These are phyloP conservation scores for Athalia rosae DNA, from an alignment of 2,888 invertebrate genomes.

Conservation along the genomic window DNA sequence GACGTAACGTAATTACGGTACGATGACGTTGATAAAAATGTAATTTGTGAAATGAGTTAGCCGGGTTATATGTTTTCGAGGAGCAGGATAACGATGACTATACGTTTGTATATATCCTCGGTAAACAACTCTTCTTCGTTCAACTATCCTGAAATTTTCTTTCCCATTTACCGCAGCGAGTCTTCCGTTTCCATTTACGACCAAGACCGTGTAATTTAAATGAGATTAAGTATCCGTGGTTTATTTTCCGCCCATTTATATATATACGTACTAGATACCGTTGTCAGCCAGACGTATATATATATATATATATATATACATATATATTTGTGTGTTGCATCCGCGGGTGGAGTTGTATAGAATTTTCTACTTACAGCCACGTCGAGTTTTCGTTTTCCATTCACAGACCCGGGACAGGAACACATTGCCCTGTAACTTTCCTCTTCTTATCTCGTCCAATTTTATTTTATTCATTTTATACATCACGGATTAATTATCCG, in stretches of 20 bases:
- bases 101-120: no score
- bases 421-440: no score
- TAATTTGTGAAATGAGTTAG: no score
- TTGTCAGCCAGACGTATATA: no score
- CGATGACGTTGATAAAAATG: no score
- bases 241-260: conserved; percentile 13
- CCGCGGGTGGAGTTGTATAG: no score
- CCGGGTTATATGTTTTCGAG: no score
- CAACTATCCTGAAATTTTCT: background rate
- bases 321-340: no score
- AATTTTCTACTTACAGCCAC: no score
- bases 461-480: conserved; percentile 25
- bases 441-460: background rate
- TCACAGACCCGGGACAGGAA: background rate
- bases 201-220: conserved; percentile 28
- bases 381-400: conserved; percentile 6
- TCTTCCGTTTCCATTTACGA: background rate
- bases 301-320: no score
- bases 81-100: no score
- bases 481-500: conserved; percentile 14
- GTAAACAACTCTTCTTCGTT: background rate
- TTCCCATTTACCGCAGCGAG: background rate
- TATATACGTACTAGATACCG: background rate
- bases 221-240: conserved; percentile 29
- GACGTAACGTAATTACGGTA: no score